These are phyloP conservation scores for Lichenostomus cassidix DNA, from an alignment of 2,113 vertebrate genomes.

Conservation along the genomic window DNA sequence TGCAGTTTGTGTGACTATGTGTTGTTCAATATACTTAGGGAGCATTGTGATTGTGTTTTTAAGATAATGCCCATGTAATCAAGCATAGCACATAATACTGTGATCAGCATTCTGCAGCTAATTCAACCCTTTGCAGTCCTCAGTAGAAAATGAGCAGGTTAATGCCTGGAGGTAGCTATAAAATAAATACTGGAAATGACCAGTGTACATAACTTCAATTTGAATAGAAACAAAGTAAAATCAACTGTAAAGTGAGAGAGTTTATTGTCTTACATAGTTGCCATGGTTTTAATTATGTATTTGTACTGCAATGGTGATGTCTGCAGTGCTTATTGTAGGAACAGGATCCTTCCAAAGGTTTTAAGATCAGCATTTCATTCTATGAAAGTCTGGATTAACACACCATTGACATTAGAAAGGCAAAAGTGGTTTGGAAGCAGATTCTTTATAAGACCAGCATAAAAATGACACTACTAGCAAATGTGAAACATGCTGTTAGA, in stretches of 20 bases:
- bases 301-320: neutral
- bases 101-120: neutral
- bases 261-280: neutral
- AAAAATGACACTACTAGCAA: neutral
- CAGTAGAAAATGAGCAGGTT: neutral
- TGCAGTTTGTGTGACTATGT: neutral
- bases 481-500: conserved; percentile 21
- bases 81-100: neutral
- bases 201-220: neutral
- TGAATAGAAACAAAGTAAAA: neutral
- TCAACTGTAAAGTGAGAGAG: neutral
- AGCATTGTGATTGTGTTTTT: neutral
- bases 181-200: neutral
- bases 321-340: neutral
- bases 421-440: neutral
- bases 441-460: neutral
- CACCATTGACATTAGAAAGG: neutral
- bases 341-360: neutral
- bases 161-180: neutral
- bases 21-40: neutral
- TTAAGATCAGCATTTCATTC: neutral
- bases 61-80: neutral
- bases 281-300: neutral
- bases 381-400: neutral
- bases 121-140: neutral